Conservation (phyloP, 64 coral and sea anemone genomes). For the Montipora foliosa region DNA sequence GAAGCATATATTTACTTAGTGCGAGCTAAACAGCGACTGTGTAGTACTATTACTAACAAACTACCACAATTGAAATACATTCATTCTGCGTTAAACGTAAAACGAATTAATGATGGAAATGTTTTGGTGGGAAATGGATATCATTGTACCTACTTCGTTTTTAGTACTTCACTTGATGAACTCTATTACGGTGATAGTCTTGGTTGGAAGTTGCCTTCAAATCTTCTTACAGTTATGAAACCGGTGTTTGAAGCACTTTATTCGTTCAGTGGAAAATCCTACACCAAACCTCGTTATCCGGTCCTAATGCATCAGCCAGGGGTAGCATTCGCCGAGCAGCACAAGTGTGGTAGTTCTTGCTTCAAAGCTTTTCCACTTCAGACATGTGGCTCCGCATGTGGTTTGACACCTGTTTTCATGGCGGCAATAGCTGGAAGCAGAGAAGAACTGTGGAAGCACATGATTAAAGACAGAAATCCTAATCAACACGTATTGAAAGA, state of each 20-base stretch:
- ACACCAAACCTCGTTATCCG: constrained; percentile 42
- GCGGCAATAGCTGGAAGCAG: constrained; percentile 31
- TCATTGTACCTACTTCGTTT: constrained; percentile 72
- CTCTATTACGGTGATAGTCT: constrained; percentile 44
- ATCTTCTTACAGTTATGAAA: constrained; percentile 42
- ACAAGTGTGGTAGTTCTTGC: constrained; percentile 32
- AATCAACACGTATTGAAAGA: constrained; percentile 18
- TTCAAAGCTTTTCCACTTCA: constrained; percentile 56
- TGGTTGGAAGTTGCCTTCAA: constrained; percentile 49
- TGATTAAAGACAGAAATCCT: constrained; percentile 32
- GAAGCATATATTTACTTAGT: constrained; percentile 16
- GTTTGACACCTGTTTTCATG: constrained; percentile 30
- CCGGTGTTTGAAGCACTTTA: constrained; percentile 41
- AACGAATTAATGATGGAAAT: constrained; percentile 43
- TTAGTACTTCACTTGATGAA: constrained; percentile 39
- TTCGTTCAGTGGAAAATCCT: constrained; percentile 8
- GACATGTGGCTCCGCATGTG: constrained; percentile 20
- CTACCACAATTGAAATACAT: constrained; percentile 47
- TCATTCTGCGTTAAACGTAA: constrained; percentile 42
- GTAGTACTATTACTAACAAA: constrained; percentile 35
- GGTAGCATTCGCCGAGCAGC: not conserved
- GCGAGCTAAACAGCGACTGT: constrained; percentile 15
- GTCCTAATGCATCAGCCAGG: constrained; percentile 33
- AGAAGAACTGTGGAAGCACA: constrained; percentile 8
- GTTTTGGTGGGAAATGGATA: constrained; percentile 51